Percentiles rank a stretch among this genome's conserved stretches.
Evolutionary conservation across 2,113 vertebrate genomes (phyloP).

Genomic region (Marmota monax): DNA sequence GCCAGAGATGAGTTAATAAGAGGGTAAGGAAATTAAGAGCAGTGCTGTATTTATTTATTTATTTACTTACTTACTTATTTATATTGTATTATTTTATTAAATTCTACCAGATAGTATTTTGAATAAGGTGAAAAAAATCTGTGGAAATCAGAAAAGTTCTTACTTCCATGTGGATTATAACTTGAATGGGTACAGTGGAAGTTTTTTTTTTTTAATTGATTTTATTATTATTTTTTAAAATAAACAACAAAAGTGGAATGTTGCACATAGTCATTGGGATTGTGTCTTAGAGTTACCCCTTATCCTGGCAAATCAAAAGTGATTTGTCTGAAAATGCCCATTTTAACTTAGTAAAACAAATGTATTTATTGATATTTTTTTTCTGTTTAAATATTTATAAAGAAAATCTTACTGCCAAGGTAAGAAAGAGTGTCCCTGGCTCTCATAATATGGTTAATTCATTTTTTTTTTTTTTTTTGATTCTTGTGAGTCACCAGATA

Average conservation of each 20-base stretch:
- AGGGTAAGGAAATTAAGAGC: neutral
- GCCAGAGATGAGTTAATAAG: neutral
- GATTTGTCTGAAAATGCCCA: constrained; percentile 25
- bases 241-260: neutral
- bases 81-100: neutral
- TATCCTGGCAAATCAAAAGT: neutral
- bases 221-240: too few relatives aligned
- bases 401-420: constrained; percentile 6
- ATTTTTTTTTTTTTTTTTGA: neutral
- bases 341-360: neutral
- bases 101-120: neutral
- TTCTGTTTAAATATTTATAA: constrained; percentile 58
- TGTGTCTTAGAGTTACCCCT: neutral
- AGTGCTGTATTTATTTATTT: neutral
- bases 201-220: neutral
- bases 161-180: neutral
- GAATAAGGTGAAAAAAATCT: neutral
- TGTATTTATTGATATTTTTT: constrained; percentile 24
- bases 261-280: neutral
- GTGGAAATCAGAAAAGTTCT: neutral
- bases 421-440: constrained; percentile 8
- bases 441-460: neutral
- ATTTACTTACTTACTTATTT: too few relatives aligned
- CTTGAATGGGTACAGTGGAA: neutral
- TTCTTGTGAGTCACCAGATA: constrained; percentile 40